Evolutionary conservation across 2,888 invertebrate genomes (phyloP), one percentile per base, ranked within the genome.

Genomic region (Pandemis heparana): DNA sequence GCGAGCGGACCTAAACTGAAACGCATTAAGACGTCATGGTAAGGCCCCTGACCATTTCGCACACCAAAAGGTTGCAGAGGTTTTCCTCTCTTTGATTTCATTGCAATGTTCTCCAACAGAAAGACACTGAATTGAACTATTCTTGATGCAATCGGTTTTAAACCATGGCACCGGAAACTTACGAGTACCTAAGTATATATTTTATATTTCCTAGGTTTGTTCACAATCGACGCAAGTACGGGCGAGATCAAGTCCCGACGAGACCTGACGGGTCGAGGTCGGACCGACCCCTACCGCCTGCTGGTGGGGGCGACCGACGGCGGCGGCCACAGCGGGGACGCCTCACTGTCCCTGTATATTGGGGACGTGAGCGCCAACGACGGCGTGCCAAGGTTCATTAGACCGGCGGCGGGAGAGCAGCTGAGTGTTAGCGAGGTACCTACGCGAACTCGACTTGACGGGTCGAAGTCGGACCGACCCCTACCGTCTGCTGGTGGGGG

Each of bases 311-410:
- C 97, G 0, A 95, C 95, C 65, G 97, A 97, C 84, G 95, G 96
- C 67, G 97, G 97, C 0, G 95, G 95, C 0, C 91, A 97, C 7
- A 95, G 94, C 61, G 95, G 96, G 0, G 96, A 96, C 76, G 95
- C 96, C 0, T 94, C 95, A 6, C 87, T 97, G 0, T 94, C 95
- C 0, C 84, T 97, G 4, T 96, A 96, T 78, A 96, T 98, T 53
- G 97, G 97, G 0, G 97, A 97, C 80, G 97, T 97, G 0, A 97
- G 97, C 66, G 96, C 96, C 74, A 97, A 97, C 81, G 97, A 97
- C 84, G 97, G 97, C 0, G 96, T 97, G 0, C 97, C 97, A 0
- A 94, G 95, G 38, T 97, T 97, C 81, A 95, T 97, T 16, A 94
- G 96, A 70, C 97, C 97, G 0, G 95, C 96, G 8, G 88, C 95